These are phyloP conservation scores for Cepaea hortensis DNA, from an alignment of 2,888 invertebrate species.

Conservation along the genomic window DNA sequence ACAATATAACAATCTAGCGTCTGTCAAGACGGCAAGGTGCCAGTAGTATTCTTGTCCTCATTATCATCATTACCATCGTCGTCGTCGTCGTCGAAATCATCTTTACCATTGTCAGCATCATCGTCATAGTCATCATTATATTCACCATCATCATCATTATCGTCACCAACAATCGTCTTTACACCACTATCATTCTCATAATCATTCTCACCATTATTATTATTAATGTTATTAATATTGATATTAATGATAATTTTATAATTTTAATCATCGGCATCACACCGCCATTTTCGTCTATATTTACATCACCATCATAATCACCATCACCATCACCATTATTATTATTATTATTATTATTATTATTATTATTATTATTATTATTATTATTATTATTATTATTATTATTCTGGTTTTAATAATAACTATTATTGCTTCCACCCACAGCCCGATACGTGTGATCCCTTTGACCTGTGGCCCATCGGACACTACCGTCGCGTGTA, in stretches of 20 bases:
- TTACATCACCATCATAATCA: neutral
- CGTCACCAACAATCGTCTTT: neutral
- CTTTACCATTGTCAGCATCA: too few relatives aligned
- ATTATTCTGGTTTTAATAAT: neutral
- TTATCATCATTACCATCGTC: neutral
- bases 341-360: neutral
- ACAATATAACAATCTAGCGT: too few relatives aligned
- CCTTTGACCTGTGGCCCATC: constrained; percentile 95
- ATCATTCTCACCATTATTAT: neutral
- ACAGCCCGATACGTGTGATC: constrained; percentile 85
- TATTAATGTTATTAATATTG: neutral
- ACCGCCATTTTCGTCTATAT: neutral
- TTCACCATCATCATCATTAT: neutral
- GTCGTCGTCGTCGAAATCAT: neutral
- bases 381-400: neutral
- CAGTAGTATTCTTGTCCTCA: too few relatives aligned
- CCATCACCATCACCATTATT: neutral
- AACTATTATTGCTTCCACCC: too few relatives aligned
- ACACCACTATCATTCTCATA: neutral
- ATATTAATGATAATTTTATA: neutral
- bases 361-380: neutral
- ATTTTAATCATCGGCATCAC: neutral
- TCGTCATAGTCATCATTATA: too few relatives aligned
- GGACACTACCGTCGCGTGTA: constrained; percentile 94
- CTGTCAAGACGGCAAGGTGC: too few relatives aligned